phyloP scores from a whole-genome alignment of 1,140 invertebrate species.

The Euwallacea fornicatus region DNA sequence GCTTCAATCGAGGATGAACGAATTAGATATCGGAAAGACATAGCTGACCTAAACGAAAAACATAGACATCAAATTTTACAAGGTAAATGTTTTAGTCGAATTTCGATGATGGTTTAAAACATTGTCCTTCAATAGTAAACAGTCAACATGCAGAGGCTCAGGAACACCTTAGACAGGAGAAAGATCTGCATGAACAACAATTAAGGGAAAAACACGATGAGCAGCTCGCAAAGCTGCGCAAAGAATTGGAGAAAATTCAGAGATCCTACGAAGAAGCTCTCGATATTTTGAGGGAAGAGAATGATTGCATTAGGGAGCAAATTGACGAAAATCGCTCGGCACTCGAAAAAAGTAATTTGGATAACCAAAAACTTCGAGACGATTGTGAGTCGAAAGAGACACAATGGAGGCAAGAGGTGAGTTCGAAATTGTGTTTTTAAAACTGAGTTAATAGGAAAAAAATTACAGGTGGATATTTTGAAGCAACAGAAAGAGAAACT shows the following conservation, averaged over 20 bases:
- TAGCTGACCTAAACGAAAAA: conserved; percentile 46
- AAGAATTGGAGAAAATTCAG: conserved; percentile 49
- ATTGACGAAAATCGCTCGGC: conserved; percentile 51
- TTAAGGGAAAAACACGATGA: conserved; percentile 45
- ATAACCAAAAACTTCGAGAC: conserved; percentile 51
- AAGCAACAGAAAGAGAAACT: conserved; percentile 36
- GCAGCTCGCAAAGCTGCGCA: conserved; percentile 44
- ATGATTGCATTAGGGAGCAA: conserved; percentile 51
- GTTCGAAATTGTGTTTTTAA: not conserved
- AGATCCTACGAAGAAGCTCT: conserved; percentile 47
- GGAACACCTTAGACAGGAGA: conserved; percentile 38
- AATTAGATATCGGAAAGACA: conserved; percentile 41
- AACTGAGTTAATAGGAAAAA: not conserved
- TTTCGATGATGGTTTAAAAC: not conserved
- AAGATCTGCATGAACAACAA: conserved; percentile 39
- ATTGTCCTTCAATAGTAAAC: conserved; percentile 43
- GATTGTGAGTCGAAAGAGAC: conserved; percentile 54
- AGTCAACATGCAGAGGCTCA: conserved; percentile 44
- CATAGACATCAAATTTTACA: conserved; percentile 46
- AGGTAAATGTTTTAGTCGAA: conserved; percentile 45
- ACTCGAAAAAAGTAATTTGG: conserved; percentile 45
- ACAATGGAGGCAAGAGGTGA: conserved; percentile 37
- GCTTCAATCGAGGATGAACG: conserved; percentile 48
- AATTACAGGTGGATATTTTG: conserved; percentile 20
- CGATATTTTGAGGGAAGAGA: conserved; percentile 51